Conservation (phyloP, 2,888 invertebrate genomes). For the Noctua janthe region DNA sequence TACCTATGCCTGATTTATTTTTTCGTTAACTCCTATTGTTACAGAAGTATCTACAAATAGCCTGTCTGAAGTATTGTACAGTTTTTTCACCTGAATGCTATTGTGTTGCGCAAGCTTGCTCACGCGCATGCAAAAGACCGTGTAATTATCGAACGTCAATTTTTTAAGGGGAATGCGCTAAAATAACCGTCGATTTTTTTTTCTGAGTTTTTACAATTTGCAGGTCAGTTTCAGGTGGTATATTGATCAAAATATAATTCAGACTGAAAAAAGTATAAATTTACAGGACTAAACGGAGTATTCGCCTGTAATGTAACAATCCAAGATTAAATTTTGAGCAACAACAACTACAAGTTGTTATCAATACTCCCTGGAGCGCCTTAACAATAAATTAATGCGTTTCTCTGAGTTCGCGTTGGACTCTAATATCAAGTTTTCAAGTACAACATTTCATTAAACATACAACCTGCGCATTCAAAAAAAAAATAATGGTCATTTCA, state of each 20-base stretch:
- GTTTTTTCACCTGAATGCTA: slow-evolving; percentile 46
- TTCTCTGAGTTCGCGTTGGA: no score
- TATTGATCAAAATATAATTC: no score
- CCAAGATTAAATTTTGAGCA: no score
- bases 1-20: slow-evolving; percentile 36
- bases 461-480: no score
- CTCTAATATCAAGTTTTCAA: no score
- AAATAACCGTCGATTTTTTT: neutral
- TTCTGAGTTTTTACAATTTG: neutral
- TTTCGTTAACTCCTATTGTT: slow-evolving; percentile 48
- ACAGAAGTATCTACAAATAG: slow-evolving; percentile 58
- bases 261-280: no score
- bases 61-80: slow-evolving; percentile 20
- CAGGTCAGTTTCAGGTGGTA: neutral
- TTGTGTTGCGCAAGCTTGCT: slow-evolving; percentile 55
- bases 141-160: slow-evolving; percentile 65
- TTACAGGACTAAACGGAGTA: no score
- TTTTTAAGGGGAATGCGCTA: slow-evolving; percentile 23
- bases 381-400: no score
- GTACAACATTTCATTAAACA: no score
- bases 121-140: slow-evolving; percentile 56
- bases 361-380: no score
- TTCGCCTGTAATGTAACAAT: no score
- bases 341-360: no score
- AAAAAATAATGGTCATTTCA: neutral